Evolutionary conservation across 2,888 invertebrate genomes (phyloP).

Genomic region (Aporophyla lueneburgensis): DNA sequence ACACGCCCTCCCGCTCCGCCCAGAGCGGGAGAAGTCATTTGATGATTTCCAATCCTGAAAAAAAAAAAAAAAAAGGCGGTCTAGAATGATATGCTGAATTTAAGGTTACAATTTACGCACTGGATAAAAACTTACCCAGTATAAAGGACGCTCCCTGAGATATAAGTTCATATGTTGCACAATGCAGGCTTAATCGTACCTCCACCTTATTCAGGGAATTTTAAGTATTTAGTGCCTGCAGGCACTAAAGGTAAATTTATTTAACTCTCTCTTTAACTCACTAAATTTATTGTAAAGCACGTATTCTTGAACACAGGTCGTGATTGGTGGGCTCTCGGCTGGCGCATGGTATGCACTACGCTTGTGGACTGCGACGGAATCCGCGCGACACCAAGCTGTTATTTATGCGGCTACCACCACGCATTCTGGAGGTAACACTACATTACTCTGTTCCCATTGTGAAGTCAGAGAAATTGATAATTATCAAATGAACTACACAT

Average conservation of each 20-base stretch:
- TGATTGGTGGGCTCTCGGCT: conserved; percentile 92
- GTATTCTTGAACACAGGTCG: conserved; percentile 73
- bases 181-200: neutral
- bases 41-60: too few relatives aligned
- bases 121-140: too few relatives aligned
- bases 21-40: too few relatives aligned
- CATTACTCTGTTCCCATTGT: conserved; percentile 9
- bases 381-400: conserved; percentile 91
- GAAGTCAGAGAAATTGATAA: neutral
- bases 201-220: neutral
- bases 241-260: too few relatives aligned
- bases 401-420: conserved; percentile 95
- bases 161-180: neutral
- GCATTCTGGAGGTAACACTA: conserved; percentile 91
- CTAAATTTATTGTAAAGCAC: neutral
- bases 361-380: conserved; percentile 94
- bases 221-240: neutral
- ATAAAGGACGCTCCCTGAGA: too few relatives aligned
- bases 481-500: neutral
- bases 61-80: too few relatives aligned
- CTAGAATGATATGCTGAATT: too few relatives aligned
- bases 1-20: too few relatives aligned
- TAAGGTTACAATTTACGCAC: too few relatives aligned
- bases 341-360: conserved; percentile 94
- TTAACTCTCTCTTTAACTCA: neutral